A percentile compares a stretch with the other conserved stretches of the same genome.
Evolutionary conservation across 2,888 invertebrate genomes (phyloP).

Genomic region (Ischnus inquisitorius): DNA sequence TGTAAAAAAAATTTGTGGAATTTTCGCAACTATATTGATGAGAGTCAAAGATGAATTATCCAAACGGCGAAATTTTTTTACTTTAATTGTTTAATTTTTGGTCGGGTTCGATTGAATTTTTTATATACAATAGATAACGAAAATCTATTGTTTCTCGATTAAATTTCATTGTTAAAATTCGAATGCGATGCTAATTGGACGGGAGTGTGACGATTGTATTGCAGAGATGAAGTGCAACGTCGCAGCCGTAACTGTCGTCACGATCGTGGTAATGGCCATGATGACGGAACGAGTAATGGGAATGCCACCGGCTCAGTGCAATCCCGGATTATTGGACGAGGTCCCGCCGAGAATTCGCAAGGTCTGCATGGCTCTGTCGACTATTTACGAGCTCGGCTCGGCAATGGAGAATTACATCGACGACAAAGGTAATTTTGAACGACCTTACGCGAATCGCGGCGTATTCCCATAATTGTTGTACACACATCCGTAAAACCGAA

Average conservation of each 20-base stretch:
- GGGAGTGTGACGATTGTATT: slow-evolving; percentile 16
- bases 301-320: slow-evolving; percentile 87
- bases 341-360: slow-evolving; percentile 88
- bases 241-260: slow-evolving; percentile 71
- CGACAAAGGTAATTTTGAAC: slow-evolving; percentile 85
- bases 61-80: too few relatives aligned
- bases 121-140: too few relatives aligned
- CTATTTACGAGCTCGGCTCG: slow-evolving; percentile 88
- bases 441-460: too few relatives aligned
- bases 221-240: slow-evolving; percentile 75
- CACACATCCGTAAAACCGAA: too few relatives aligned
- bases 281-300: slow-evolving; percentile 82
- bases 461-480: neutral
- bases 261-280: slow-evolving; percentile 68
- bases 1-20: too few relatives aligned
- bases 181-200: too few relatives aligned
- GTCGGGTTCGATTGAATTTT: too few relatives aligned
- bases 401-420: slow-evolving; percentile 88
- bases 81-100: too few relatives aligned
- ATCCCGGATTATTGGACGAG: slow-evolving; percentile 87
- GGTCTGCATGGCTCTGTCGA: slow-evolving; percentile 89
- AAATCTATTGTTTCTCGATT: too few relatives aligned
- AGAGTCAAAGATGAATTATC: too few relatives aligned
- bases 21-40: too few relatives aligned
- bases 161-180: too few relatives aligned